Evolutionary conservation across 2,797 vertebrate species (phyloP), one percentile per base, ranked within the genome.

Genomic region (Gymnothorax javanicus): DNA sequence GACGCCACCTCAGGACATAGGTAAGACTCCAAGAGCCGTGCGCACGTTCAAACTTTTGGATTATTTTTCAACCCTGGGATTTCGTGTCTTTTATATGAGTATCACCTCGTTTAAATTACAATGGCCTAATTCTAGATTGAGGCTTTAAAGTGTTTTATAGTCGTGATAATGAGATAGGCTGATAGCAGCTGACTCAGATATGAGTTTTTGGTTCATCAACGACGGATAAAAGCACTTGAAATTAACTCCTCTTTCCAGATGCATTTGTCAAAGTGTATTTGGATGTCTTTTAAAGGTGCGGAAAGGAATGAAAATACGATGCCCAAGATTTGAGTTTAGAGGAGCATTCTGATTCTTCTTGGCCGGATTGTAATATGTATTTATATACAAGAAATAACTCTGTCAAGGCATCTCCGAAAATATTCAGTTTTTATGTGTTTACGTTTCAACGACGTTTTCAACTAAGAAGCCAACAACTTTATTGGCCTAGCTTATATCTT

Each of bases 1-100:
- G 93, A 95, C 97, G 52, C 97, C 97, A 0, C 95, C 97, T 2
- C 97, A 97, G 60, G 96, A 96, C 88, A 96, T 97, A 96, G 98
- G 98, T 99, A 97, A 93, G 95, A 91, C 3, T 33, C 83, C 2
- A 9, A 25, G 20, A 50, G 25, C 57, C n/a, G 43, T 27, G 73
- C 13, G 33, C 73, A 77, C 71, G 15, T 43, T 59, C 27, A 87
- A n/a, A 33, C 67, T 4, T 27, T 58, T 17, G 86, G 81, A 87
- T 27, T 84, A 12, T 23, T 71, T 67, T 11, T 23, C 71, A 57
- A 86, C 82, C 8, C 13, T 25, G 33, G 59, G 56, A 25, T 33
- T 33, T 11, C 54, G 23, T 25, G 13, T 15, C 13, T 7, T 17
- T 77, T 23, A 77, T 77, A 17, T 20, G 12, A 77, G 8, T 7